Evolutionary conservation across 2,888 invertebrate species (phyloP).

Genomic region (Phalangium opilio): DNA sequence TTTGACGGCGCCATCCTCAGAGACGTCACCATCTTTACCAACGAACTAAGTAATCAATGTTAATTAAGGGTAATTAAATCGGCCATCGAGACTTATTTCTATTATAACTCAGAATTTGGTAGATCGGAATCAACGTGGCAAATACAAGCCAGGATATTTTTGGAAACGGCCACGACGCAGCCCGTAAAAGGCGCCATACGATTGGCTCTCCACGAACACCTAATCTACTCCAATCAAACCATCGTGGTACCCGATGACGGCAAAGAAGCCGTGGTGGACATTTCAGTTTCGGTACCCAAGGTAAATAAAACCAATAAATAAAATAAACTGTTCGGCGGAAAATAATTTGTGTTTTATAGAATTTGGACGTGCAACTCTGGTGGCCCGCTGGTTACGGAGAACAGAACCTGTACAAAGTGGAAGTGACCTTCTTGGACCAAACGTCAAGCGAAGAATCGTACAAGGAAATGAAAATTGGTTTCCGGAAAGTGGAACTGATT

Average conservation of each 20-base stretch:
- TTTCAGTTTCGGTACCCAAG: too few species aligned
- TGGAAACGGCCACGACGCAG: constrained; percentile 8
- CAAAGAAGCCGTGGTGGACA: too few species aligned
- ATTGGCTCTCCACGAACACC: too few species aligned
- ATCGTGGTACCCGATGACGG: too few species aligned
- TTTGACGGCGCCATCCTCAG: constrained; percentile 47
- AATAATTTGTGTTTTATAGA: too few species aligned
- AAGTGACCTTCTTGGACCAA: constrained; percentile 36
- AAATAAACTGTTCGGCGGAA: too few species aligned
- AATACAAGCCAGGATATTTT: background rate
- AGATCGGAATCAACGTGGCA: too few species aligned
- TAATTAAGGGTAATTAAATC: background rate
- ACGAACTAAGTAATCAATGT: background rate
- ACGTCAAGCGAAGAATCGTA: constrained; percentile 23
- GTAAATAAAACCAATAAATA: too few species aligned
- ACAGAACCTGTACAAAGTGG: constrained; percentile 56
- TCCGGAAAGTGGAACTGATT: constrained; percentile 66
- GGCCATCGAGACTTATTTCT: too few species aligned
- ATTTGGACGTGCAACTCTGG: constrained; percentile 41
- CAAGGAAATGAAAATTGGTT: constrained; percentile 56
- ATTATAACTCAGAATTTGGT: too few species aligned
- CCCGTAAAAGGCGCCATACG: background rate
- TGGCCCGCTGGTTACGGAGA: constrained; percentile 89
- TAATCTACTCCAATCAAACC: too few species aligned
- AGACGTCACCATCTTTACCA: constrained; percentile 38